Percentiles rank a stretch among this genome's conserved stretches.
Evolutionary conservation across 2,888 invertebrate species (phyloP).

Genomic region (Euzophera pinguis): DNA sequence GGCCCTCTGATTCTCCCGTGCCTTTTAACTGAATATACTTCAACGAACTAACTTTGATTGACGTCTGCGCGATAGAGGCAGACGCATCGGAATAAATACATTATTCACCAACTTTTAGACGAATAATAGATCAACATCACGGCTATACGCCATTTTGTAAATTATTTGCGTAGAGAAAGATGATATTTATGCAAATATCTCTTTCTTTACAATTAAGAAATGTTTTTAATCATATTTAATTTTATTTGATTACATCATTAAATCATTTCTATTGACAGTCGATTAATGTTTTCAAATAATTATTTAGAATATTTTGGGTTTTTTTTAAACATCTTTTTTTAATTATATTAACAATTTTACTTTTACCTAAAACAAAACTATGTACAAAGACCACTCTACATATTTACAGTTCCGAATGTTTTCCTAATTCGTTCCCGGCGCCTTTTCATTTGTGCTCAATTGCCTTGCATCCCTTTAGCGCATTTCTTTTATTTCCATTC

Average conservation of each 20-base stretch:
- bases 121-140: constrained; percentile 6
- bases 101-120: constrained; percentile 5
- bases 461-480: constrained; percentile 67
- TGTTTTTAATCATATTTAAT: too few species aligned
- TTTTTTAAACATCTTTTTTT: too few species aligned
- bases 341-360: too few species aligned
- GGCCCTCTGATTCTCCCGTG: background rate
- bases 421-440: constrained; percentile 62
- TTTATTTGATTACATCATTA: too few species aligned
- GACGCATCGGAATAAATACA: constrained; percentile 8
- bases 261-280: too few species aligned
- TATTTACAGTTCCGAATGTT: constrained; percentile 42
- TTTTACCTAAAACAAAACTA: too few species aligned
- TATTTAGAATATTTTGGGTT: too few species aligned
- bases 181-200: too few species aligned
- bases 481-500: constrained; percentile 66
- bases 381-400: constrained; percentile 28
- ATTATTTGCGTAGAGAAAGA: background rate
- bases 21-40: constrained; percentile 3
- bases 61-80: constrained; percentile 4
- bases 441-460: constrained; percentile 72
- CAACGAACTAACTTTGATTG: constrained; percentile 5
- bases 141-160: background rate
- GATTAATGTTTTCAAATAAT: too few species aligned
- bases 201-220: too few species aligned